These are phyloP conservation scores for Zaprionus lachaisei DNA, from an alignment of 1,140 invertebrate genomes.

Conservation along the genomic window DNA sequence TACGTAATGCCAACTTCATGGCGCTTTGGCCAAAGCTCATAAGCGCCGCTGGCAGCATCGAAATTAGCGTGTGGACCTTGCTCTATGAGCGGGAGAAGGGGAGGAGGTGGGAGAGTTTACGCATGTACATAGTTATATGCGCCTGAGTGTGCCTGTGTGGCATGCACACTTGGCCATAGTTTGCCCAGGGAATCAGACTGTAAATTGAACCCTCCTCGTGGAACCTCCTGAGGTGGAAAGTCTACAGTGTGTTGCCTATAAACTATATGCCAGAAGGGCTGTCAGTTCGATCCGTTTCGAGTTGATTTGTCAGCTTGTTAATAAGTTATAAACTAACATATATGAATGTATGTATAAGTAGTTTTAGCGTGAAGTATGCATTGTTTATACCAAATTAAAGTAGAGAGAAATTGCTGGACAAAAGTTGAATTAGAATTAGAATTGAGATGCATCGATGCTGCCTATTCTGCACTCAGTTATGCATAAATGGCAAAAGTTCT, in stretches of 20 bases:
- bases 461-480: too few species aligned
- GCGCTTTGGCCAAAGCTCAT: constrained; percentile 69
- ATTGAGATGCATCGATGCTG: too few species aligned
- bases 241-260: not conserved
- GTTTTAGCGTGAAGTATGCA: not conserved
- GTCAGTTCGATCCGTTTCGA: not conserved
- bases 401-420: too few species aligned
- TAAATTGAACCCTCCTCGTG: constrained; percentile 1
- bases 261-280: not conserved
- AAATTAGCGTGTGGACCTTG: constrained; percentile 70
- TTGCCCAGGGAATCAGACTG: not conserved
- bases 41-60: constrained; percentile 70
- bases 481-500: too few species aligned
- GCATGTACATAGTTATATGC: not conserved
- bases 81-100: not conserved
- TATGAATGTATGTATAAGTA: not conserved
- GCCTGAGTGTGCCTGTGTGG: not conserved
- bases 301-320: not conserved
- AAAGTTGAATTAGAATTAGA: too few species aligned
- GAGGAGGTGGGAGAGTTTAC: not conserved
- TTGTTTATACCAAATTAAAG: too few species aligned
- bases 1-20: constrained; percentile 80
- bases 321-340: not conserved
- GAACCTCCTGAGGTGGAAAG: not conserved
- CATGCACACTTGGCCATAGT: not conserved